Evolutionary conservation across 2,888 invertebrate species (phyloP).

Genomic region (Cheilosia scutellata): DNA sequence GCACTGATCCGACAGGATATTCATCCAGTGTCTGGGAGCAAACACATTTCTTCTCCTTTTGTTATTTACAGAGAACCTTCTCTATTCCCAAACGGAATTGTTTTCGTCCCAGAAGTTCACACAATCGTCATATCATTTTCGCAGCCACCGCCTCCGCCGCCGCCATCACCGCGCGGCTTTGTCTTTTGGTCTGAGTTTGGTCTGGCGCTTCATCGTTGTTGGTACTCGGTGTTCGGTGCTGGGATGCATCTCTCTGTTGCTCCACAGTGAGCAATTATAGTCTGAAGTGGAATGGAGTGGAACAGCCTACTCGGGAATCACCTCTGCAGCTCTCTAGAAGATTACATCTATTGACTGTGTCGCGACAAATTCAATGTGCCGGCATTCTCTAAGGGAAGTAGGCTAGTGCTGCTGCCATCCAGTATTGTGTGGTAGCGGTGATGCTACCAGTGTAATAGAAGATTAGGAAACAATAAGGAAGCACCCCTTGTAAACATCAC

Average conservation of each 20-base stretch:
- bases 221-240: constrained; percentile 1
- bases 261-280: constrained; percentile 71
- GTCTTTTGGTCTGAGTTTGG: constrained; percentile 65
- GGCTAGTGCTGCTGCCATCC: constrained; percentile 18
- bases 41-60: constrained; percentile 59
- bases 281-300: constrained; percentile 70
- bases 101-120: constrained; percentile 70
- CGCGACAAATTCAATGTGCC: constrained; percentile 71
- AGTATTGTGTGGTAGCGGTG: constrained; percentile 26
- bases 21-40: constrained; percentile 68
- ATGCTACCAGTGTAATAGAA: constrained; percentile 69
- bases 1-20: constrained; percentile 66
- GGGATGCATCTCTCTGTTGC: constrained; percentile 50
- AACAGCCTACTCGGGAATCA: constrained; percentile 70
- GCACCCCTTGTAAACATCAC: constrained; percentile 60
- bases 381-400: constrained; percentile 40
- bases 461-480: constrained; percentile 74
- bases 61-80: constrained; percentile 59
- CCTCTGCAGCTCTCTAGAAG: constrained; percentile 70
- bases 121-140: constrained; percentile 64
- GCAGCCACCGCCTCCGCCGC: not conserved
- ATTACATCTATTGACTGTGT: constrained; percentile 75
- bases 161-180: constrained; percentile 61
- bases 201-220: constrained; percentile 57
- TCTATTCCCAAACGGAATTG: constrained; percentile 45